Conservation (phyloP, 2,113 vertebrate genomes). For the Cheilinus undulatus region DNA sequence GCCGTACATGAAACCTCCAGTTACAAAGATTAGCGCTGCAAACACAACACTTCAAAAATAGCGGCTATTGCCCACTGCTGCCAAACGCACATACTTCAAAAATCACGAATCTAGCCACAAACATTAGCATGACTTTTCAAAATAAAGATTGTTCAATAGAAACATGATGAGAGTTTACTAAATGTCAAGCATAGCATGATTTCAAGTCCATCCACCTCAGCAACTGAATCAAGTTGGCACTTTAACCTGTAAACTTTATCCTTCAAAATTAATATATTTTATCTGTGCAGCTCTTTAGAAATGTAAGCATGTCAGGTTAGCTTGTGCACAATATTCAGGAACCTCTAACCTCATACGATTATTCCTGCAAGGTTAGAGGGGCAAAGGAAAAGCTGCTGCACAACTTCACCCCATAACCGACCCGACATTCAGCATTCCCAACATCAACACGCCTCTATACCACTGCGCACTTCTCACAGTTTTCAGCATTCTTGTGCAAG, state of each 20-base stretch:
- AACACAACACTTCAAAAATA: slow-evolving; percentile 26
- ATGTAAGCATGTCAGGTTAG: not conserved
- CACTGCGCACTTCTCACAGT: not conserved
- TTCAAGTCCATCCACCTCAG: slow-evolving; percentile 32
- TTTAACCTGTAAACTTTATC: slow-evolving; percentile 60
- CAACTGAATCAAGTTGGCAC: slow-evolving; percentile 56
- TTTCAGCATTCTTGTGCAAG: slow-evolving; percentile 63
- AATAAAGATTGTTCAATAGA: slow-evolving; percentile 51
- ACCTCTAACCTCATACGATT: not conserved
- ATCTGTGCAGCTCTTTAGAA: slow-evolving; percentile 23
- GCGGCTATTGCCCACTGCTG: slow-evolving; percentile 25
- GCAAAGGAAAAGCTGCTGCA: slow-evolving; percentile 3
- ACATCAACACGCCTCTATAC: not conserved
- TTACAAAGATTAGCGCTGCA: slow-evolving; percentile 15
- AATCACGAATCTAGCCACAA: not conserved
- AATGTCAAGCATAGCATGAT: slow-evolving; percentile 9
- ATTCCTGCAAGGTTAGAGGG: not conserved
- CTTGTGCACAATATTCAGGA: slow-evolving; percentile 15
- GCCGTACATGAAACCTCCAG: slow-evolving; percentile 6
- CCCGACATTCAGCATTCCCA: slow-evolving; percentile 33
- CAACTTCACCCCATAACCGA: not conserved
- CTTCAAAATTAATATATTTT: slow-evolving; percentile 8
- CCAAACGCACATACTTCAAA: slow-evolving; percentile 11
- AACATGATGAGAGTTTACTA: slow-evolving; percentile 17
- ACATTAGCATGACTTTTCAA: not conserved